Base-by-base conservation (phyloP, 2,797 vertebrate genomes). In the Salarias fasciatus region DNA sequence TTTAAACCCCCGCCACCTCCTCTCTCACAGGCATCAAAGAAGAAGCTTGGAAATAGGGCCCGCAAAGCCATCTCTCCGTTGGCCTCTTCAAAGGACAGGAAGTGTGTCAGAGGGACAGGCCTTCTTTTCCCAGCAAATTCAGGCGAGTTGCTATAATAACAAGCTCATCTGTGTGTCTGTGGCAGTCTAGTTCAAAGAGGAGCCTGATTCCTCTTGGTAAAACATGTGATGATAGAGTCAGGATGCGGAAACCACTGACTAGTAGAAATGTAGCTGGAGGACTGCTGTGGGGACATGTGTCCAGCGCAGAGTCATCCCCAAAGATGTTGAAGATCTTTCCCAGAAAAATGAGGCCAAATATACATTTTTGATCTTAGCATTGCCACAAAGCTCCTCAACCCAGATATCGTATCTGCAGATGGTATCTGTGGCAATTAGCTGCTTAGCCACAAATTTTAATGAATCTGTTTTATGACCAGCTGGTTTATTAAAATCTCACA, bases 41-140 rank as follows among this genome's bases (percentile, higher is more conserved):
- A 72, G 47, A 75, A 85, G 84, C 90, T 91, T 81, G 82, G 85
- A 92, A 91, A 90, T 83, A 72, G 77, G 86, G 77, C 82, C 82
- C 31, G 70, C 87, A 88, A 89, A 92, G 85, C 90, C 92, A 89
- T 91, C 89, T 92, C 88, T 91, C 88, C 68, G 55, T 89, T 91
- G 90, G 90, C 88, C 81, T 90, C 92, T 92, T 94, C 93, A 94
- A 94, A 94, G 92, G 80, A 89, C 90, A 94, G 93, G 93, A 94
- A 93, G 92, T 93, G 89, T 92, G 92, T 94, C 90, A 91, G 83
- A 91, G 86, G 87, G 87, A 90, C 92, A 89, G 90, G 83, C 88
- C 85, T 82, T 90, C 83, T 87, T 93, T 35, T 92, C 89, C 90
- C 84, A 90, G 87, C 86, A 80, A 90, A 89, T 82, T 80, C 76